Evolutionary conservation across 2,888 invertebrate species (phyloP), one percentile per base, ranked within the genome.

Genomic region (Bellardia pandia): DNA sequence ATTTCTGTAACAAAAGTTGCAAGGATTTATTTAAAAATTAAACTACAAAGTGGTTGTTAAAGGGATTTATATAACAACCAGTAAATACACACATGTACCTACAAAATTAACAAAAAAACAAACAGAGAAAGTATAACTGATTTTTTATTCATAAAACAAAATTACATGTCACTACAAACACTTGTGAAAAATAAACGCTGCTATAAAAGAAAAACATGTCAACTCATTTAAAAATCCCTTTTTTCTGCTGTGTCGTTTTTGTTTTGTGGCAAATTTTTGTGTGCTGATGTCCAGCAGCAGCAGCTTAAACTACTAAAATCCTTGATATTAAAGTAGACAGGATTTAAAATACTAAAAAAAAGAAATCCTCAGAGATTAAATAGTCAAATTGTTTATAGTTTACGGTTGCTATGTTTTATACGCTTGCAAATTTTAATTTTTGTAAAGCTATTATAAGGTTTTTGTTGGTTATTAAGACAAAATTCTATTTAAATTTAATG

Each of bases 41-140:
- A 80, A 84, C 80, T 77, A 84, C 77, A 86, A 84, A 84, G 76
- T 84, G 86, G 79, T 60, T 80, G 79, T 72, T 86, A 71, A 72
- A 72, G 60, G 80, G 76, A 76, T 79, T 80, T 83, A n/a, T 33
- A 48, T 9, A 48, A 1, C 62, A 8, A 83, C 13, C 40, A 62
- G 74, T 48, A 75, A 75, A 75, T 62, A 62, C 16, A 60, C 23
- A 33, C n/a, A n/a, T n/a, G n/a, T 45, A 62, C 23, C 23, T 23
- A 23, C 23, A 23, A 23, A 23, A 23, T 23, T 23, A 23, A 23
- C 23, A 23, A 23, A 23, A 62, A 40, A 51, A 8, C 42, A 1
- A 58, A 58, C 13, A 42, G 64, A n/a, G 16, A 37, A 37, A 45
- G 11, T 30, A 30, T 0, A 37, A 6, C 4, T 5, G 6, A 11